phyloP scores from a whole-genome alignment of 2,113 vertebrate genomes.

The Strix aluco region DNA sequence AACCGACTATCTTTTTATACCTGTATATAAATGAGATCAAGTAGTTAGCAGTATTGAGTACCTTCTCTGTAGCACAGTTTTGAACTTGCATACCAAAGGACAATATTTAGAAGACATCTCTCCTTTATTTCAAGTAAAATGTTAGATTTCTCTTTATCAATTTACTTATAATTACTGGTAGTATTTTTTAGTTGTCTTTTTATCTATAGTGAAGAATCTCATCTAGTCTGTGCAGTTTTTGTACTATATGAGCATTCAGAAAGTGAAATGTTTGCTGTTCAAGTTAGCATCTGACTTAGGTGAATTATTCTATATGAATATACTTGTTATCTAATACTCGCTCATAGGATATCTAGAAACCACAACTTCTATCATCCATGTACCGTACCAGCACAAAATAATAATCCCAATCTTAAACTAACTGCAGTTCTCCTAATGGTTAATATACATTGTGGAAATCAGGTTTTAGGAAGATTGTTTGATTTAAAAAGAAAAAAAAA shows the following conservation, averaged over 20 bases:
- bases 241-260: not conserved
- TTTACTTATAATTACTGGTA: not conserved
- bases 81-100: conserved; percentile 26
- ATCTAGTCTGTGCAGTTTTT: not conserved
- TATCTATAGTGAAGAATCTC: not conserved
- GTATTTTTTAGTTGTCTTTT: not conserved
- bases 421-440: not conserved
- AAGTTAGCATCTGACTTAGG: not conserved
- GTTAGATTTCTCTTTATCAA: not conserved
- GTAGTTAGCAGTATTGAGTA: not conserved
- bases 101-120: not conserved
- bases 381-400: not conserved
- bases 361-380: not conserved
- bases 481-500: not conserved
- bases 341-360: not conserved
- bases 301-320: not conserved
- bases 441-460: not conserved
- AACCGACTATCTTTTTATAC: not conserved
- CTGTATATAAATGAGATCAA: conserved; percentile 7
- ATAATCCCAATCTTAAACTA: not conserved
- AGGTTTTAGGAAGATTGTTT: not conserved
- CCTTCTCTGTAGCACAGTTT: not conserved
- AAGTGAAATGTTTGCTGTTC: not conserved
- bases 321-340: not conserved
- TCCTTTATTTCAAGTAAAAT: conserved; percentile 7